Base-by-base conservation (phyloP, 2,113 vertebrate genomes). In the Sigmodon hispidus region DNA sequence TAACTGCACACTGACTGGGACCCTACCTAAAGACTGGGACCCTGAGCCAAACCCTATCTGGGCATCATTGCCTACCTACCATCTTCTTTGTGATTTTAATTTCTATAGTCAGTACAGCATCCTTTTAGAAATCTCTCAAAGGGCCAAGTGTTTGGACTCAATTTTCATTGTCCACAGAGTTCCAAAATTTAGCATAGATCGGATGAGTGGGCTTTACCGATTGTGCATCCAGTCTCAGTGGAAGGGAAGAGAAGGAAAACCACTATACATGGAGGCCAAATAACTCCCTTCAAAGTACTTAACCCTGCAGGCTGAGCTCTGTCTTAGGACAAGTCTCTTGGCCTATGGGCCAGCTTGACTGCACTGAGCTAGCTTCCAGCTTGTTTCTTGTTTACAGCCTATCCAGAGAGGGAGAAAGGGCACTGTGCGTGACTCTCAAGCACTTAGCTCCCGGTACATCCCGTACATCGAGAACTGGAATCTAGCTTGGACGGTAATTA, bases 401-500 rank as follows among this genome's bases (percentile, higher is more conserved):
- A 5, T 73, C 88, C 65, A 8, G 52, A 97, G 77, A 43, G 29
- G 95, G n/a, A 90, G 61, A 81, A 96, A 85, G 76, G 17, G 11
- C 93, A 26, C 50, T 91, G 52, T 86, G 45, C 96, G 70, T 97
- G 90, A 85, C 72, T 97, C 91, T 93, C 97, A 90, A 40, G 97
- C 95, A 96, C 91, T 94, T 77, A 93, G 95, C 94, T 97, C 96
- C 94, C 72, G 45, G 90, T 87, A 96, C 52, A 87, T 73, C 91
- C 77, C 55, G 90, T 94, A 96, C 55, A 84, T 61, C 84, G 83
- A 94, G 89, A 98, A 89, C 57, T 96, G 86, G 75, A 77, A 97
- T 98, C 97, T 98, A 15, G 94, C 75, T 96, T 98, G 96, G 90
- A 17, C 81, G 15, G 55, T 95, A 98, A 97, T 97, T 98, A 96